Evolutionary conservation across 2,888 invertebrate species (phyloP).

Genomic region (Erebia epiphron): DNA sequence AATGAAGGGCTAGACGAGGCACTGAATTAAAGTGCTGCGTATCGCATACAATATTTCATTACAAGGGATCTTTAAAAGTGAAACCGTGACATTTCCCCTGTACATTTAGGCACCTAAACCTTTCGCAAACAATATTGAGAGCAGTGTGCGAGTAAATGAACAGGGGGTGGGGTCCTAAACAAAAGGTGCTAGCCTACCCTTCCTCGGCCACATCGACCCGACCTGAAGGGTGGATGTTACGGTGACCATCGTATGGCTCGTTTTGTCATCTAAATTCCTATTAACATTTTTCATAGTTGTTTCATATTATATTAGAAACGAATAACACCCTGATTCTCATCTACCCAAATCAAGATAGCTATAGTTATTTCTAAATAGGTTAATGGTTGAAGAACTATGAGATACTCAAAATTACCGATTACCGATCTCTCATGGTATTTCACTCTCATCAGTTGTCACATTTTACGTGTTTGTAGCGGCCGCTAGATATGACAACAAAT

Average conservation of each 20-base stretch:
- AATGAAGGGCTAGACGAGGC: constrained; percentile 23
- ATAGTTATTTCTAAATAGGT: no score
- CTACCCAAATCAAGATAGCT: no score
- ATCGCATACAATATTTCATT: constrained; percentile 41
- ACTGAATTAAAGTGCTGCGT: constrained; percentile 33
- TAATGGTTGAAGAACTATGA: no score
- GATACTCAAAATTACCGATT: no score
- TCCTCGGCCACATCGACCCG: constrained; percentile 65
- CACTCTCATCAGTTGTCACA: no score
- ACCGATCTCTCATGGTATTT: no score
- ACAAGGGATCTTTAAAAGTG: constrained; percentile 65
- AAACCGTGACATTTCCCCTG: constrained; percentile 78
- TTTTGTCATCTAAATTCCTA: not conserved
- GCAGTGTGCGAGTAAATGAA: constrained; percentile 74
- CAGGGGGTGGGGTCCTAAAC: constrained; percentile 75
- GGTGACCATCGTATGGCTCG: constrained; percentile 42
- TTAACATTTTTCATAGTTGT: not conserved
- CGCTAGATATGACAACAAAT: no score
- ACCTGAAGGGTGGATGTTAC: constrained; percentile 54
- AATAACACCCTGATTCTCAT: no score
- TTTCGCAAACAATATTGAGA: constrained; percentile 77
- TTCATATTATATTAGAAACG: no score
- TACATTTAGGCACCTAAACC: constrained; percentile 81
- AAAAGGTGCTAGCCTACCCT: constrained; percentile 76
- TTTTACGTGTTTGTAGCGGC: no score